Evolutionary conservation across 2,113 vertebrate species (phyloP), one percentile per base, ranked within the genome.

Genomic region (Pseudopodoces humilis): DNA sequence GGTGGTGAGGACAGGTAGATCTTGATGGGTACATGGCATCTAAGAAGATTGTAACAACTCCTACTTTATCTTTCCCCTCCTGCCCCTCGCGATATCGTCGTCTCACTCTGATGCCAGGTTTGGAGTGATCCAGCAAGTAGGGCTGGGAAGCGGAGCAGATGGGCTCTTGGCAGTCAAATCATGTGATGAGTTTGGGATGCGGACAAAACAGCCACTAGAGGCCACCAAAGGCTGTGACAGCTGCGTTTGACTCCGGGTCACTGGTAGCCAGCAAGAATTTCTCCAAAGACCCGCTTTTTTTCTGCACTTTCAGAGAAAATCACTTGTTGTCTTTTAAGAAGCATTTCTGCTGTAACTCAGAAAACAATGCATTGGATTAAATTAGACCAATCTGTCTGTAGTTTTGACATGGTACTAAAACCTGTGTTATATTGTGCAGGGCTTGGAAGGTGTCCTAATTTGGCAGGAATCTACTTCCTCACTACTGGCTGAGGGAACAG

Each of bases 131-230:
- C 28, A 11, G 35, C 47, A 49, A 21, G 17, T 6, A 5, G 4
- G 3, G 60, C 4, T 15, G 47, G 68, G 43, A n/a, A 47, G 18
- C 8, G 35, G 27, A 67, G 49, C 56, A 20, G 24, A 9, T 41
- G 44, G 10, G 8, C 20, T 13, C 50, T 11, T 17, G 1, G 0
- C 15, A 64, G 30, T 46, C 44, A 11, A 41, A 41, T 6, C 11
- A 15, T 27, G 83, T 13, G 52, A 55, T 41, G 86, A 55, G 60
- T 44, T 89, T 39, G 77, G 46, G 62, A 44, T 28, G 31, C 7
- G 56, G 53, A 37, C 16, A 47, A 43, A 94, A 17, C 62, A 62
- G 59, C 94, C 87, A 17, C 93, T 92, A 97, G 94, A 90, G 96
- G 94, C 82, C 93, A 86, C 71, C 79, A 17, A 81, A 74, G 70